A percentile compares a stretch with the other conserved stretches of the same genome.
These are phyloP conservation scores for Gymnocheta viridis DNA, from an alignment of 2,888 invertebrate genomes.

Conservation along the genomic window DNA sequence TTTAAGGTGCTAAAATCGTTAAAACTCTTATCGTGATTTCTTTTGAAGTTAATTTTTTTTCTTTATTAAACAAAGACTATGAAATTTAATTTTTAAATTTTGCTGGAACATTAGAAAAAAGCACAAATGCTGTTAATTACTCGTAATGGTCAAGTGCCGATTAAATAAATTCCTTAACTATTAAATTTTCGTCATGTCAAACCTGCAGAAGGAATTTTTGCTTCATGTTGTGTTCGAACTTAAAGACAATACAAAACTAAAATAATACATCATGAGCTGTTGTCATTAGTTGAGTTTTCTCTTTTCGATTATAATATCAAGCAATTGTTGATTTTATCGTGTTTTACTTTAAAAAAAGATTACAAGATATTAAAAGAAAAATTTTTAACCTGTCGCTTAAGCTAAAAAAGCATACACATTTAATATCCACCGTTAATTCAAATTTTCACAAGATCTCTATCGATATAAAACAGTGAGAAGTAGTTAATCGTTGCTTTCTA, in stretches of 20 bases:
- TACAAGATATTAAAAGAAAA: background rate
- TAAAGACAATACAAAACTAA: background rate
- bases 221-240: background rate
- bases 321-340: background rate
- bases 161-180: too few relatives aligned
- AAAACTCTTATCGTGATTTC: too few relatives aligned
- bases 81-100: too few relatives aligned
- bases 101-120: too few relatives aligned
- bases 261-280: background rate
- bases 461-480: slow-evolving; percentile 11
- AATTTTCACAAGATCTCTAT: slow-evolving; percentile 39
- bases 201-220: background rate
- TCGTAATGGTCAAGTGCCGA: too few relatives aligned
- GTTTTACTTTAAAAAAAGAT: background rate
- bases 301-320: background rate
- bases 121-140: too few relatives aligned
- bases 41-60: too few relatives aligned
- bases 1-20: too few relatives aligned
- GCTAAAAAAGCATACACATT: background rate
- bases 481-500: background rate
- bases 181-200: background rate
- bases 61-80: too few relatives aligned
- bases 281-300: background rate
- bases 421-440: slow-evolving; percentile 23
- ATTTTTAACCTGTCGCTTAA: background rate